phyloP scores from a whole-genome alignment of 2,888 invertebrate genomes.

The Patella depressa region DNA sequence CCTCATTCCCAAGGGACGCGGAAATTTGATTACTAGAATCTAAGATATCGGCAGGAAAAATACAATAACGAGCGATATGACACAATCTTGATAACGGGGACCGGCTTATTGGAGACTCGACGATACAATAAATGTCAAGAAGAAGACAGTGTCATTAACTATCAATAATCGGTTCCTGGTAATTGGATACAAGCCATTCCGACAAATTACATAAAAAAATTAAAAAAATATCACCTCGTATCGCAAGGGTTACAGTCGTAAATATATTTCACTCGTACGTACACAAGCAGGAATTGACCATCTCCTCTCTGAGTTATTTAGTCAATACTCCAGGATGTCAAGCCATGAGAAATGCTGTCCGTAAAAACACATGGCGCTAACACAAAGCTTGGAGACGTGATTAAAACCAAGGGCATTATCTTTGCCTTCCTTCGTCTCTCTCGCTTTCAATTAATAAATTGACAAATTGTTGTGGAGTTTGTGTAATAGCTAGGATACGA shows the following conservation, averaged over 20 bases:
- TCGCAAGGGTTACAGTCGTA: too few relatives aligned
- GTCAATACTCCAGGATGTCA: background rate
- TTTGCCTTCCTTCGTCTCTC: background rate
- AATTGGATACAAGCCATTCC: too few relatives aligned
- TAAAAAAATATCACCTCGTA: too few relatives aligned
- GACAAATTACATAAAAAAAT: too few relatives aligned
- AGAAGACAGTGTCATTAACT: too few relatives aligned
- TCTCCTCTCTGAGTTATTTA: background rate
- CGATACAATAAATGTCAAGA: too few relatives aligned
- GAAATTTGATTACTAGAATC: background rate
- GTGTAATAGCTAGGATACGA: background rate
- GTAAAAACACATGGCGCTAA: background rate
- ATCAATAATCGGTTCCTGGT: too few relatives aligned
- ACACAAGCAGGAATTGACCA: conserved; percentile 3
- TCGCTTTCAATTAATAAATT: conserved; percentile 4
- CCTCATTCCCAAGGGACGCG: background rate
- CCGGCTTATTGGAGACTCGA: too few relatives aligned
- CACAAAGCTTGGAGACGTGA: conserved; percentile 4
- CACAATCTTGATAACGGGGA: too few relatives aligned
- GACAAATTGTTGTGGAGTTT: background rate
- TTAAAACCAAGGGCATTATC: background rate
- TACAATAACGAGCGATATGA: too few relatives aligned
- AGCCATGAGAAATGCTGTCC: background rate
- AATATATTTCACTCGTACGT: too few relatives aligned
- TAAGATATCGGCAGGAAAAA: too few relatives aligned